A percentile compares a stretch with the other conserved stretches of the same genome.
These are phyloP conservation scores for Bactericera cockerelli DNA, from an alignment of 1,140 invertebrate species.

Conservation along the genomic window DNA sequence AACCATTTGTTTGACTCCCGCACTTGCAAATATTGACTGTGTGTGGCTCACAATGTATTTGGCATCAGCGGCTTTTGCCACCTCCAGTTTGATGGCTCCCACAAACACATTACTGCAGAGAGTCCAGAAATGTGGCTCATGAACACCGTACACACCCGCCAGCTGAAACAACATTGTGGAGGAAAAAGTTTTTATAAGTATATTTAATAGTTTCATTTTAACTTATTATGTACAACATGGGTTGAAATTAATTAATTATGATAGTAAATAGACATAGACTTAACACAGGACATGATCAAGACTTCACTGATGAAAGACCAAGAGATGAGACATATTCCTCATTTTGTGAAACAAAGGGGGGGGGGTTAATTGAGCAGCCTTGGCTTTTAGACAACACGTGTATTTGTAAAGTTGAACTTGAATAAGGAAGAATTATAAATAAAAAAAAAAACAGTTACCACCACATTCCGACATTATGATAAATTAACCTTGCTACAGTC, in stretches of 20 bases:
- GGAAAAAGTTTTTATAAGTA: conserved; percentile 6
- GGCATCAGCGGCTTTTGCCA: conserved; percentile 74
- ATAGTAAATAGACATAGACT: too few relatives aligned
- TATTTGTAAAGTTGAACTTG: too few relatives aligned
- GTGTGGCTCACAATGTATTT: conserved; percentile 82
- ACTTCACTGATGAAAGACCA: too few relatives aligned
- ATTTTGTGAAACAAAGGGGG: too few relatives aligned
- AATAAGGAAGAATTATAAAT: too few relatives aligned
- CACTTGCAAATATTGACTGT: conserved; percentile 80
- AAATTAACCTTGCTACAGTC: too few relatives aligned
- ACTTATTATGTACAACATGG: background rate
- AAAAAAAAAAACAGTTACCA: too few relatives aligned
- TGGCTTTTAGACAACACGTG: too few relatives aligned
- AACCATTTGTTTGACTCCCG: conserved; percentile 76
- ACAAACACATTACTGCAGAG: conserved; percentile 84
- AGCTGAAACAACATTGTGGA: conserved; percentile 41
- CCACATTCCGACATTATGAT: too few relatives aligned
- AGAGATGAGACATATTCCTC: too few relatives aligned
- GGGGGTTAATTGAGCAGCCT: too few relatives aligned
- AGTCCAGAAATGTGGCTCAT: conserved; percentile 96
- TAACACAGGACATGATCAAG: too few relatives aligned
- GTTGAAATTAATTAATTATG: background rate
- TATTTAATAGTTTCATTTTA: background rate
- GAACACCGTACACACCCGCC: conserved; percentile 78
- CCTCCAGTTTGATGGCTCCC: conserved; percentile 84